These are phyloP conservation scores for Aldabrachelys gigantea DNA, from an alignment of 2,113 vertebrate genomes.

Conservation along the genomic window DNA sequence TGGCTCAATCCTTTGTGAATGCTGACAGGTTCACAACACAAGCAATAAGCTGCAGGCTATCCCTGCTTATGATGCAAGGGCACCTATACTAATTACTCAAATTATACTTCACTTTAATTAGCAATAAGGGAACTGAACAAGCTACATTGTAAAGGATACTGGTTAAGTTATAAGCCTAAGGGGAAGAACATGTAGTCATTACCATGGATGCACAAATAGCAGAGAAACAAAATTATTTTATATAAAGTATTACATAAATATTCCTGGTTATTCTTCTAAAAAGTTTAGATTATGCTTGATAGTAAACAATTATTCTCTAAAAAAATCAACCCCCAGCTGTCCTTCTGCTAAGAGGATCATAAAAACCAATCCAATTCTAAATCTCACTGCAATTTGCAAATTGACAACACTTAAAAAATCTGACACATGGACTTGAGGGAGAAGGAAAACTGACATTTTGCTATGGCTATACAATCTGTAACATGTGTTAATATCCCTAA, in stretches of 20 bases:
- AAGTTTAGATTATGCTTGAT: neutral
- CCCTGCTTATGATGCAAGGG: neutral
- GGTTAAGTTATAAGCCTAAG: neutral
- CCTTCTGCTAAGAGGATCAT: neutral
- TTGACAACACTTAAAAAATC: constrained; percentile 3
- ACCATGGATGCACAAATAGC: neutral
- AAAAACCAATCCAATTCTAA: neutral
- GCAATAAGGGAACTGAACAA: neutral
- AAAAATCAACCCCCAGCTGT: neutral
- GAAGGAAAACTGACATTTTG: constrained; percentile 3
- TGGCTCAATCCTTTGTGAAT: neutral
- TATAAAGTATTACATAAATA: neutral
- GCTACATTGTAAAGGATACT: neutral
- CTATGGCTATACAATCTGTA: neutral
- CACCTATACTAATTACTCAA: neutral
- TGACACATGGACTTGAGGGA: neutral
- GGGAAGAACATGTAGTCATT: neutral
- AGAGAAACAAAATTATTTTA: neutral
- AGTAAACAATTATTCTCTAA: neutral
- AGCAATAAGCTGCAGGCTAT: neutral
- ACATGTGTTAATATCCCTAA: constrained; percentile 46
- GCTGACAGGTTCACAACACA: neutral
- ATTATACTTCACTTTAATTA: neutral
- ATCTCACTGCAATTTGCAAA: neutral
- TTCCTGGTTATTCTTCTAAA: neutral